Conservation (phyloP, 2,888 invertebrate genomes). For the Drosophila limbata region DNA sequence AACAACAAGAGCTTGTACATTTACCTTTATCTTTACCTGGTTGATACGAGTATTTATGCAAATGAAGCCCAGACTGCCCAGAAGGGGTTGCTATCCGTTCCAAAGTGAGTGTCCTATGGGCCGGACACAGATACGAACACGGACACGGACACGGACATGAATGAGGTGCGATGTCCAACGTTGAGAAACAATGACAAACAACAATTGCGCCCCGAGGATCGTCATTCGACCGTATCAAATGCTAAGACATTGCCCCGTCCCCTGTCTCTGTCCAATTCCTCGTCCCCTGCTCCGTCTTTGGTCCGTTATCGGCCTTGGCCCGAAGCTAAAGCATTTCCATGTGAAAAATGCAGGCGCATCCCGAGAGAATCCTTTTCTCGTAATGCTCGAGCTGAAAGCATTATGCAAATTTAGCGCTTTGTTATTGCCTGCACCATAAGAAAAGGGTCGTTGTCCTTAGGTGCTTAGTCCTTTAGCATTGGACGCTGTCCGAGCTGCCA, state of each 20-base stretch:
- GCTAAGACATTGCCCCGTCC: conserved; percentile 46
- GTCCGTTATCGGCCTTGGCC: conserved; percentile 6
- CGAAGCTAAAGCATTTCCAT: conserved; percentile 36
- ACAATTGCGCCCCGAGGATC: conserved; percentile 54
- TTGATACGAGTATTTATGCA: conserved; percentile 49
- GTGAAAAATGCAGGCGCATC: conserved; percentile 56
- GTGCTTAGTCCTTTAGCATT: conserved; percentile 20
- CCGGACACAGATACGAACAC: conserved; percentile 62
- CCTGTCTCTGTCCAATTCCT: too few species aligned
- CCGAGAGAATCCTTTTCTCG: conserved; percentile 63
- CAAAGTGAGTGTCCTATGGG: conserved; percentile 38
- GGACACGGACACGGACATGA: conserved; percentile 52
- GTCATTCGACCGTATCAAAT: conserved; percentile 77
- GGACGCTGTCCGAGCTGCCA: conserved; percentile 76
- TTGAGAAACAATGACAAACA: conserved; percentile 81
- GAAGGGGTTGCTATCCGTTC: conserved; percentile 56
- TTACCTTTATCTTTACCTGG: conserved; percentile 31
- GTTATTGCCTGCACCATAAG: conserved; percentile 34
- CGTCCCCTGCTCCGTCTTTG: neutral
- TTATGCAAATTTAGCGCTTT: conserved; percentile 74
- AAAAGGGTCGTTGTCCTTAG: conserved; percentile 39
- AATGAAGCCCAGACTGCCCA: conserved; percentile 49
- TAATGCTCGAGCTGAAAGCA: conserved; percentile 71
- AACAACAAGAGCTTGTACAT: neutral
- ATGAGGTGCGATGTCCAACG: conserved; percentile 85